These are phyloP conservation scores for Ceramica pisi DNA, from an alignment of 2,888 invertebrate species.

Conservation along the genomic window DNA sequence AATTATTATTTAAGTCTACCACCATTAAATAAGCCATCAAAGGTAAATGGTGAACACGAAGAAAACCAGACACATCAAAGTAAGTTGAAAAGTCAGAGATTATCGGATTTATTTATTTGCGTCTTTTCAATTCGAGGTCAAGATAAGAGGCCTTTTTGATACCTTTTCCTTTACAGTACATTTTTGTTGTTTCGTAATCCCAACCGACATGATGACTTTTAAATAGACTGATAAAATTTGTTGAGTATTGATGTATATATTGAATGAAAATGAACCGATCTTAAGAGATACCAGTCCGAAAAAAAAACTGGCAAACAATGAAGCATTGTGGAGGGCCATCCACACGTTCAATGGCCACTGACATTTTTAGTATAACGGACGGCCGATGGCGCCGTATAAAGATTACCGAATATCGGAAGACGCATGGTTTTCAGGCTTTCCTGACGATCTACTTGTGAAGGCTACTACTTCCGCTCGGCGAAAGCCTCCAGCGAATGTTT, in stretches of 20 bases:
- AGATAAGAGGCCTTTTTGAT: constrained; percentile 73
- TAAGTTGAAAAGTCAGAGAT: constrained; percentile 67
- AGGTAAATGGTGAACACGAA: constrained; percentile 67
- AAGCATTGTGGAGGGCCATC: too few species aligned
- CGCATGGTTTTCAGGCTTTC: too few species aligned
- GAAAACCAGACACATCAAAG: constrained; percentile 74
- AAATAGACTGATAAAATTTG: constrained; percentile 12
- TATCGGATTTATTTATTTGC: constrained; percentile 78
- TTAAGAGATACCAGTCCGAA: too few species aligned
- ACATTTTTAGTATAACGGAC: too few species aligned
- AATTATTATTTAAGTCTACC: constrained; percentile 12
- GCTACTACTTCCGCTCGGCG: background rate
- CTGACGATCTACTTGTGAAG: too few species aligned
- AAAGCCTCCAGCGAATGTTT: background rate
- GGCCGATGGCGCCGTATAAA: too few species aligned
- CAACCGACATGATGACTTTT: constrained; percentile 20
- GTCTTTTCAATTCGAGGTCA: constrained; percentile 66
- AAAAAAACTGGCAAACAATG: too few species aligned
- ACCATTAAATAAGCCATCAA: constrained; percentile 48
- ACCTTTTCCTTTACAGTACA: constrained; percentile 63
- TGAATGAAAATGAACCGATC: background rate
- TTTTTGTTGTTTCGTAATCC: constrained; percentile 56
- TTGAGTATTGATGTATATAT: constrained; percentile 8
- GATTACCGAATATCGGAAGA: too few species aligned
- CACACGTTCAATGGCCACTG: too few species aligned